These are phyloP conservation scores for Haliclona indistincta DNA, from an alignment of 37 sponge, comb jelly and placozoan species.

Conservation along the genomic window DNA sequence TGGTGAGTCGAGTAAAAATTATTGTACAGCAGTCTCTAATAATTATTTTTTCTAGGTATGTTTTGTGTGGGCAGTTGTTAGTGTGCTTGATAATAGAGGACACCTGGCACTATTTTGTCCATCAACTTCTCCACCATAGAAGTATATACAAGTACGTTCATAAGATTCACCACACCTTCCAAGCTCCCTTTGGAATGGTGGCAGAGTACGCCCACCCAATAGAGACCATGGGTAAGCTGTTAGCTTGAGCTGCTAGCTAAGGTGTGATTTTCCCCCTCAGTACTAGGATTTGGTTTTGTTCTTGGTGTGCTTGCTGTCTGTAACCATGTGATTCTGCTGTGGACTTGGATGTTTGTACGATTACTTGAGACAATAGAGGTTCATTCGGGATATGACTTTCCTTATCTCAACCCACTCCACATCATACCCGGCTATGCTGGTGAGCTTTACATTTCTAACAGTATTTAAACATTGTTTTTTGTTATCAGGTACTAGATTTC, in stretches of 20 bases:
- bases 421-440: conserved; percentile 88
- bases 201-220: conserved; percentile 90
- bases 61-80: conserved; percentile 38
- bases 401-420: conserved; percentile 85
- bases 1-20: conserved; percentile 50
- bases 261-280: conserved; percentile 31
- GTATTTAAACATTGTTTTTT: neutral
- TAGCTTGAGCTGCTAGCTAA: too few species aligned
- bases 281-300: conserved; percentile 80
- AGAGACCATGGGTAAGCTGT: conserved; percentile 74
- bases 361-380: conserved; percentile 89
- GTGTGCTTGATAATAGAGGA: conserved; percentile 80
- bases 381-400: conserved; percentile 88
- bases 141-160: conserved; percentile 84
- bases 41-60: conserved; percentile 61
- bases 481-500: conserved; percentile 69
- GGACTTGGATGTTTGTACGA: conserved; percentile 79
- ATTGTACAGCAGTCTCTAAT: neutral
- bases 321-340: conserved; percentile 74
- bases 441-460: neutral
- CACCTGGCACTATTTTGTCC: conserved; percentile 90
- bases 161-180: conserved; percentile 86
- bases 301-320: conserved; percentile 64
- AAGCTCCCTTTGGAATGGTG: conserved; percentile 89
- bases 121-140: conserved; percentile 77